Evolutionary conservation across 2,797 vertebrate genomes (phyloP).

Genomic region (Malurus splendens): DNA sequence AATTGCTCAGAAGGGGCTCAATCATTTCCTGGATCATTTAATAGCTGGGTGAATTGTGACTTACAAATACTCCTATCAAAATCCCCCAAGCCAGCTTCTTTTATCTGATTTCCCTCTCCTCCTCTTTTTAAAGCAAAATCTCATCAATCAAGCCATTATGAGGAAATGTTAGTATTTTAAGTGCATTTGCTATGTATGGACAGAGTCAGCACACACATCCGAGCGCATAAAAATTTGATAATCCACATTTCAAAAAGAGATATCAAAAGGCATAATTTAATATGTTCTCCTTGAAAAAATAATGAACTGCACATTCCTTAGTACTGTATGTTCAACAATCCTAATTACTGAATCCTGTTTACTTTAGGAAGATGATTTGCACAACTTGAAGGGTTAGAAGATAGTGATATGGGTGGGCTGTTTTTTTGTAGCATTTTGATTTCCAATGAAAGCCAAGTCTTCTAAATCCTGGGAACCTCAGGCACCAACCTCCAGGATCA

Average conservation of each 20-base stretch:
- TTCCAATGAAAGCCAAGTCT: neutral
- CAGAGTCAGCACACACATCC: conserved; percentile 21
- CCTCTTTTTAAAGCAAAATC: conserved; percentile 15
- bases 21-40: neutral
- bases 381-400: neutral
- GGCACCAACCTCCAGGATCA: neutral
- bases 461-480: neutral
- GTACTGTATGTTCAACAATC: conserved; percentile 12
- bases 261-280: conserved; percentile 69
- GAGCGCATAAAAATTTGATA: conserved; percentile 61
- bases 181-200: conserved; percentile 51
- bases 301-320: conserved; percentile 27
- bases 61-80: conserved; percentile 6
- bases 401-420: fast-evolving
- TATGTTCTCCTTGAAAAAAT: conserved; percentile 52
- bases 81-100: neutral
- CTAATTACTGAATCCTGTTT: conserved; percentile 52
- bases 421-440: neutral
- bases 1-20: conserved; percentile 20
- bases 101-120: conserved; percentile 30
- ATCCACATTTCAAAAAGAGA: conserved; percentile 27
- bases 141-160: neutral
- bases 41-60: neutral
- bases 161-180: conserved; percentile 48
- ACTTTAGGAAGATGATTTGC: conserved; percentile 9